These are phyloP conservation scores for Buathra laborator DNA, from an alignment of 2,888 invertebrate genomes.

Conservation along the genomic window DNA sequence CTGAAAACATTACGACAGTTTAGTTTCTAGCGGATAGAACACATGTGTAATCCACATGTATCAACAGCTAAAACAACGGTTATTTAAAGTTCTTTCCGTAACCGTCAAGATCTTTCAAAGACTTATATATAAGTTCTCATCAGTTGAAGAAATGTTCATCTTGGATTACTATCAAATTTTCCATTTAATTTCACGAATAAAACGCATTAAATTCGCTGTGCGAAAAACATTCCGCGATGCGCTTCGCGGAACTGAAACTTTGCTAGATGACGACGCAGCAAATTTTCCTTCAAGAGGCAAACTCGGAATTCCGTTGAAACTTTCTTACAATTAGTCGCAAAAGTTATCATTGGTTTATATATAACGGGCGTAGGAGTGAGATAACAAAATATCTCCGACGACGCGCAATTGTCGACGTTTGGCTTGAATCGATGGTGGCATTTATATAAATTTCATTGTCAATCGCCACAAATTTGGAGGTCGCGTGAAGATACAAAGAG, in stretches of 20 bases:
- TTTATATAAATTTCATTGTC: slow-evolving; percentile 29
- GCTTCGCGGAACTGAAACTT: neutral
- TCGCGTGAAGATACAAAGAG: slow-evolving; percentile 6
- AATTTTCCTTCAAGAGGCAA: neutral
- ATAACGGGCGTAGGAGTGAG: neutral
- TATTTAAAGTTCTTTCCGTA: too few relatives aligned
- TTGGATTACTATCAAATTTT: neutral
- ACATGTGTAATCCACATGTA: too few relatives aligned
- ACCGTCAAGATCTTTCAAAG: too few relatives aligned
- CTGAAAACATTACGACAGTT: neutral
- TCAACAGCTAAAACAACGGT: too few relatives aligned
- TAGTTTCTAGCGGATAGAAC: neutral
- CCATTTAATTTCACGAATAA: neutral
- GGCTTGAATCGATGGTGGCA: slow-evolving; percentile 12
- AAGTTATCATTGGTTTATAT: neutral
- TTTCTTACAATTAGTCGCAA: neutral
- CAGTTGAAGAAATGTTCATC: neutral
- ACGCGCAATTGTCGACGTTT: slow-evolving; percentile 29
- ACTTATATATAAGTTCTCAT: neutral
- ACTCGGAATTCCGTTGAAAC: neutral
- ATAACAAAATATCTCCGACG: neutral
- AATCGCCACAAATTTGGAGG: slow-evolving; percentile 11
- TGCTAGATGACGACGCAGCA: neutral
- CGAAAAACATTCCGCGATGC: neutral
- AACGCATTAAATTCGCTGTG: neutral